phyloP scores from a whole-genome alignment of 2,113 vertebrate species.

The Eclectus roratus region DNA sequence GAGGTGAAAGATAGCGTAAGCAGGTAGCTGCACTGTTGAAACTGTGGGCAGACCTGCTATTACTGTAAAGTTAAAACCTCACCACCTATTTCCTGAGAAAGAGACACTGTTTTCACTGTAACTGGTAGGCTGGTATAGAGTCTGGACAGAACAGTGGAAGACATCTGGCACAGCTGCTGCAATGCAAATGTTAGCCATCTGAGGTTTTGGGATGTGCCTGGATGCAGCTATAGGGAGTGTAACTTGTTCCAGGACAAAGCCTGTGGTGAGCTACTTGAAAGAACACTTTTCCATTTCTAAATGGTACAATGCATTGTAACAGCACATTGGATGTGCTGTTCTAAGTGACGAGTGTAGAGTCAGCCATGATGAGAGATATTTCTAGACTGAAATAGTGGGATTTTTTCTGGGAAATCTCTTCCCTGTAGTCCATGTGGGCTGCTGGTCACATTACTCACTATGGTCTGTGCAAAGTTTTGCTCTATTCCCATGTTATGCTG shows the following conservation, averaged over 20 bases:
- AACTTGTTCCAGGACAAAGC: neutral
- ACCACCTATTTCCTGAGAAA: neutral
- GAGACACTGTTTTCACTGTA: neutral
- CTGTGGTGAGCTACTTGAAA: neutral
- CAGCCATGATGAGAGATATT: neutral
- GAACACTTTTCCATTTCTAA: neutral
- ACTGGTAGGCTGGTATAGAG: neutral
- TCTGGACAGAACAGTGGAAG: neutral
- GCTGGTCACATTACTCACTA: neutral
- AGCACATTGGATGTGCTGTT: neutral
- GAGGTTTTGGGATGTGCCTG: neutral
- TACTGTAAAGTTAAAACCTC: neutral
- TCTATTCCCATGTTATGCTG: neutral
- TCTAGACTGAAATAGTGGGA: neutral
- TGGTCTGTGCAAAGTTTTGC: neutral
- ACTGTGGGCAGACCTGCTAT: neutral
- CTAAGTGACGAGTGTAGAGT: neutral
- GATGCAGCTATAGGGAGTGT: neutral
- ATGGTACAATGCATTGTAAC: too few species aligned
- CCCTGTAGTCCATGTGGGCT: neutral
- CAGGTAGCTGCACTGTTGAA: neutral
- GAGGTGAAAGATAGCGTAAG: neutral
- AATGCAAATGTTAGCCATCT: neutral
- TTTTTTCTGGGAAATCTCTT: neutral
- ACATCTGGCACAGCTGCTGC: neutral